Evolutionary conservation across 2,797 vertebrate species (phyloP).

Genomic region (Trichosurus vulpecula): DNA sequence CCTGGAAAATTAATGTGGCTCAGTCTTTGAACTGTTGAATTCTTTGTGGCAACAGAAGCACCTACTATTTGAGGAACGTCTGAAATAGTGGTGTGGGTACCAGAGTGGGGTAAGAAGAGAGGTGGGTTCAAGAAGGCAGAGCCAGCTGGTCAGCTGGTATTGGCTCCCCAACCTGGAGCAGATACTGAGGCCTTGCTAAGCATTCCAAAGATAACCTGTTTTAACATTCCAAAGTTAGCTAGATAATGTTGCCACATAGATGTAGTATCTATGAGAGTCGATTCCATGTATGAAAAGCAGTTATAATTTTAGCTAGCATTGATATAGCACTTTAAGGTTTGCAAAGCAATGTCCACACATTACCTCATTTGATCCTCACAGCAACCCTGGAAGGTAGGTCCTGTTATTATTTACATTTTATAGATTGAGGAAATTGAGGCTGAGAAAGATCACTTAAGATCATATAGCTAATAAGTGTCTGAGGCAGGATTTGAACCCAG

Average conservation of each 20-base stretch:
- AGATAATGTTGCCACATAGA: neutral
- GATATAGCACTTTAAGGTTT: neutral
- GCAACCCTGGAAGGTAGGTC: neutral
- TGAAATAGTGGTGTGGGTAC: conserved; percentile 22
- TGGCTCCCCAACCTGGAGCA: neutral
- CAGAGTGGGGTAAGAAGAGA: neutral
- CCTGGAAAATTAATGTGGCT: conserved; percentile 6
- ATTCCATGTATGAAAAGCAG: neutral
- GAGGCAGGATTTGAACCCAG: neutral
- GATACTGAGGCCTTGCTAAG: conserved; percentile 5
- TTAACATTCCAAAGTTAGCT: neutral
- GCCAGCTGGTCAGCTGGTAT: neutral
- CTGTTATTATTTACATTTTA: neutral
- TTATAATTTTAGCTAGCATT: neutral
- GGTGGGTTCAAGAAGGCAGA: conserved; percentile 34
- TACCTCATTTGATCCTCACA: neutral
- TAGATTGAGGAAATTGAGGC: neutral
- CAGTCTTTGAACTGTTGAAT: conserved; percentile 17
- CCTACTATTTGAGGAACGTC: conserved; percentile 7
- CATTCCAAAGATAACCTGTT: neutral
- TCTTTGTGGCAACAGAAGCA: conserved; percentile 18
- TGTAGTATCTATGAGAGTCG: conserved; percentile 10
- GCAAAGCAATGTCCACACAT: neutral
- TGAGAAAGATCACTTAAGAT: neutral
- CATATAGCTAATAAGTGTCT: neutral